phyloP scores from a whole-genome alignment of 2,888 invertebrate species.

The Miltochrista miniata region DNA sequence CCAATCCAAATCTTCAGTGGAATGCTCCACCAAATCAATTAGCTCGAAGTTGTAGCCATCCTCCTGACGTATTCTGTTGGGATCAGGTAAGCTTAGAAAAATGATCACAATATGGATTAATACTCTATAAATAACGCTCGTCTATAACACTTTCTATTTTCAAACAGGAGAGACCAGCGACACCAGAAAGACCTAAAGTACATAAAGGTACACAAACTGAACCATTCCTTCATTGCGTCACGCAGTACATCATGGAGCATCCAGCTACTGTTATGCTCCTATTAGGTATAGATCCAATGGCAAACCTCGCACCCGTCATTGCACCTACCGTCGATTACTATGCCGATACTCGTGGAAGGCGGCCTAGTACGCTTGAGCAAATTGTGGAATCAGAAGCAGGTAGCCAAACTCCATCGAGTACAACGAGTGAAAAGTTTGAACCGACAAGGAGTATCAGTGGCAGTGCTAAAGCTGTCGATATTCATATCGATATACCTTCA shows the following conservation, averaged over 20 bases:
- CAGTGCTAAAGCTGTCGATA: slow-evolving; percentile 61
- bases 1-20: slow-evolving; percentile 90
- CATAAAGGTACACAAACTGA: slow-evolving; percentile 85
- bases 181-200: slow-evolving; percentile 69
- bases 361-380: slow-evolving; percentile 74
- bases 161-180: slow-evolving; percentile 69
- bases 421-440: slow-evolving; percentile 66
- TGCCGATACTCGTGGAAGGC: slow-evolving; percentile 60
- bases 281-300: slow-evolving; percentile 87
- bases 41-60: slow-evolving; percentile 92
- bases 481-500: slow-evolving; percentile 62
- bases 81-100: slow-evolving; percentile 73
- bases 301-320: slow-evolving; percentile 66
- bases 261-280: slow-evolving; percentile 89
- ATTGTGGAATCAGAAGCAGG: slow-evolving; percentile 74
- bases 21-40: slow-evolving; percentile 82
- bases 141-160: too few relatives aligned
- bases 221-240: slow-evolving; percentile 83
- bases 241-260: slow-evolving; percentile 87
- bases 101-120: too few relatives aligned
- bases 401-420: slow-evolving; percentile 74
- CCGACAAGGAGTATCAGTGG: slow-evolving; percentile 58
- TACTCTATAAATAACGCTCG: too few relatives aligned
- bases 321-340: slow-evolving; percentile 75
- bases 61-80: slow-evolving; percentile 93